phyloP scores from a whole-genome alignment of 2,888 invertebrate genomes.

The Rhimphoctona megacephalus region DNA sequence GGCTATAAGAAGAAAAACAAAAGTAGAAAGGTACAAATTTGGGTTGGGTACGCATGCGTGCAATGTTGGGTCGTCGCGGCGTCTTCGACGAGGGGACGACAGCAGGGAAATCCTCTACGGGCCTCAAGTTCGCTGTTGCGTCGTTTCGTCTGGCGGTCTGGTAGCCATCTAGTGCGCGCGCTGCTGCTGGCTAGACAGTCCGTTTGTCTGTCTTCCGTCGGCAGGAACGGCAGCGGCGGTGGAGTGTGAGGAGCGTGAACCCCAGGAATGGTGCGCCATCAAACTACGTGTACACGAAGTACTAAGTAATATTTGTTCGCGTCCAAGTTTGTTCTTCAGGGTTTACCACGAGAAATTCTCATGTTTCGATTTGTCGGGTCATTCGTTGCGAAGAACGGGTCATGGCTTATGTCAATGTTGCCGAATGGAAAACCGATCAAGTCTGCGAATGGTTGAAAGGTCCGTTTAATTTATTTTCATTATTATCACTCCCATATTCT shows the following conservation, averaged over 20 bases:
- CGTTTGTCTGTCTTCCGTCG: too few species aligned
- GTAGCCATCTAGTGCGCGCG: too few species aligned
- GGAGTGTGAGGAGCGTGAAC: too few species aligned
- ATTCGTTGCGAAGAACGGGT: slow-evolving; percentile 71
- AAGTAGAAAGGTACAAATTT: too few species aligned
- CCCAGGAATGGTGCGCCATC: slow-evolving; percentile 1
- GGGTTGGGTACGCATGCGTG: too few species aligned
- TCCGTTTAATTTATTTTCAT: slow-evolving; percentile 80
- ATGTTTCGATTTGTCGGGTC: slow-evolving; percentile 68
- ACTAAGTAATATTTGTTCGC: slow-evolving; percentile 36
- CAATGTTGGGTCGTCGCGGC: too few species aligned
- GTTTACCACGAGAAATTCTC: slow-evolving; percentile 63
- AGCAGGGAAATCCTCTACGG: too few species aligned
- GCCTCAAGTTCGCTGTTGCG: too few species aligned
- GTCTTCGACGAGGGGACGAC: too few species aligned
- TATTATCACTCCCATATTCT: not conserved
- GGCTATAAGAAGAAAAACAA: too few species aligned
- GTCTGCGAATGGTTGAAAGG: slow-evolving; percentile 96
- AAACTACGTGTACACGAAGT: not conserved
- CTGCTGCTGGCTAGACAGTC: too few species aligned
- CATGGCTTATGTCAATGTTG: slow-evolving; percentile 94
- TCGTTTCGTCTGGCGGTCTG: too few species aligned
- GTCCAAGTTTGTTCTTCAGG: slow-evolving; percentile 33
- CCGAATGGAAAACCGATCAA: slow-evolving; percentile 96
- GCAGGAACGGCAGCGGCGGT: not conserved